These are phyloP conservation scores for Candoia aspera DNA, from an alignment of 2,113 vertebrate species.

Conservation along the genomic window DNA sequence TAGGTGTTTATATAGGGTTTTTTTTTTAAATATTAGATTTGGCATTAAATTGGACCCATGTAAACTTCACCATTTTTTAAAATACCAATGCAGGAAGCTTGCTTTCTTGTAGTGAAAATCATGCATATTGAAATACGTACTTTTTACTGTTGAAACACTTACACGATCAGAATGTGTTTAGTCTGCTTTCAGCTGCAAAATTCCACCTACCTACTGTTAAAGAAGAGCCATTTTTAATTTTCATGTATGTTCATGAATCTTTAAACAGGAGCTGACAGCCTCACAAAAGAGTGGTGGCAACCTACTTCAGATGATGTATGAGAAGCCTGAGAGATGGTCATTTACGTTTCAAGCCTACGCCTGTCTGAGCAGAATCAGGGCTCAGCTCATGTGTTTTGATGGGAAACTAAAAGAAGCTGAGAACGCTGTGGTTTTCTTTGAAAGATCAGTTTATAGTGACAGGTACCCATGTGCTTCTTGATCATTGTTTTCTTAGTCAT, in stretches of 20 bases:
- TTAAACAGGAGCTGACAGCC: conserved; percentile 80
- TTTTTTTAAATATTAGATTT: no score
- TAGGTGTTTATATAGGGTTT: neutral
- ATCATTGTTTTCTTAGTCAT: neutral
- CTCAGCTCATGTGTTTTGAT: conserved; percentile 79
- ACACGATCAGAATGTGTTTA: neutral
- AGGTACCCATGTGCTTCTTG: conserved; percentile 70
- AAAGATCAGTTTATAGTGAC: conserved; percentile 95
- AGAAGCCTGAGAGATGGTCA: conserved; percentile 91
- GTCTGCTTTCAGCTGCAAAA: neutral
- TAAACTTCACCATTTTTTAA: neutral
- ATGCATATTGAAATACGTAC: neutral
- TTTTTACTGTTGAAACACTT: neutral
- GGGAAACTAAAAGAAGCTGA: conserved; percentile 76
- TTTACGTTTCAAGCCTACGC: conserved; percentile 94
- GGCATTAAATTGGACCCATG: no score
- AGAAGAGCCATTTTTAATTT: neutral
- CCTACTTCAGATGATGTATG: conserved; percentile 92
- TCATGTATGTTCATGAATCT: neutral
- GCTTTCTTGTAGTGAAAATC: neutral
- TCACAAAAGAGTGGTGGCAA: conserved; percentile 92
- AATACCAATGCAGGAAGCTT: neutral
- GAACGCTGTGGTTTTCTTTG: conserved; percentile 88
- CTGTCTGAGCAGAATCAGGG: conserved; percentile 88
- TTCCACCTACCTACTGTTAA: neutral